Percentiles rank a stretch among this genome's conserved stretches.
phyloP scores from a whole-genome alignment of 1,140 invertebrate species.

The Magallana gigas region DNA sequence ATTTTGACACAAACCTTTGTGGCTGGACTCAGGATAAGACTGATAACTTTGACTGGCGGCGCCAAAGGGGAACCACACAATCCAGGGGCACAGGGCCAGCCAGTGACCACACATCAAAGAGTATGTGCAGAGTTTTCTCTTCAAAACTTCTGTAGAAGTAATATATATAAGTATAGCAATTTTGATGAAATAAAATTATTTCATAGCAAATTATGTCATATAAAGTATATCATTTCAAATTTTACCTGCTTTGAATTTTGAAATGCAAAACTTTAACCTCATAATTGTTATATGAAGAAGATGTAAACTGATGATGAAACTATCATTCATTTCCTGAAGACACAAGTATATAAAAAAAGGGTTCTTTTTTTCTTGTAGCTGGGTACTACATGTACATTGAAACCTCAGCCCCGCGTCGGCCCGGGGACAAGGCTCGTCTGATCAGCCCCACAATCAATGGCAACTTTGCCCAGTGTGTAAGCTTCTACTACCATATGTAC shows the following conservation, averaged over 20 bases:
- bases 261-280: too few relatives aligned
- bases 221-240: too few relatives aligned
- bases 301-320: too few relatives aligned
- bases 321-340: too few relatives aligned
- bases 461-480: constrained; percentile 66
- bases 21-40: constrained; percentile 87
- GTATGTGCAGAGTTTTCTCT: constrained; percentile 15
- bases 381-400: constrained; percentile 90
- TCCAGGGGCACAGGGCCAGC: constrained; percentile 74
- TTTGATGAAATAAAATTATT: too few relatives aligned
- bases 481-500: constrained; percentile 89
- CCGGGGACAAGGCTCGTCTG: constrained; percentile 86
- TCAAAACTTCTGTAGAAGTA: background rate
- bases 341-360: background rate
- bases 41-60: constrained; percentile 88
- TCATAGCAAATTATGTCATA: too few relatives aligned
- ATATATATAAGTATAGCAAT: too few relatives aligned
- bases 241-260: too few relatives aligned
- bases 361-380: constrained; percentile 64
- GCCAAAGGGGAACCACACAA: constrained; percentile 84
- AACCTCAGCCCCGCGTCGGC: constrained; percentile 82
- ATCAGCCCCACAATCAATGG: constrained; percentile 67
- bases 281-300: too few relatives aligned
- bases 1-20: constrained; percentile 87
- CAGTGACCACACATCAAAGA: constrained; percentile 64